These are phyloP conservation scores for Boloria selene DNA, from an alignment of 2,888 invertebrate genomes.

Conservation along the genomic window DNA sequence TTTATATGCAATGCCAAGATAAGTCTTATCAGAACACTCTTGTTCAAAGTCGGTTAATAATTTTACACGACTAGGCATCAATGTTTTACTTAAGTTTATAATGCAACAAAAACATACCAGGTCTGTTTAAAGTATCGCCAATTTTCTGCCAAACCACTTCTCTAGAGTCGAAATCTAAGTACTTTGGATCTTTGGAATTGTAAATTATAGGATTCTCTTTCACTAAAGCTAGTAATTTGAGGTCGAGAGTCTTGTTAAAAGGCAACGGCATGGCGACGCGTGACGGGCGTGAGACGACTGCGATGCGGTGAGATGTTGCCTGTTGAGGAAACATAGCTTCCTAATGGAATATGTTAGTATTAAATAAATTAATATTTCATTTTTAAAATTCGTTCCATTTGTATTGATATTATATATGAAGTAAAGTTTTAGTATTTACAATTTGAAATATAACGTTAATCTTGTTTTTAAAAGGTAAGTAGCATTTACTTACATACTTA, in stretches of 20 bases:
- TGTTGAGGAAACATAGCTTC: not conserved
- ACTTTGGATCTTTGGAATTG: slow-evolving; percentile 62
- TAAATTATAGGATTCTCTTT: slow-evolving; percentile 63
- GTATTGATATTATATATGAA: too few relatives aligned
- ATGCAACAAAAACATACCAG: slow-evolving; percentile 49
- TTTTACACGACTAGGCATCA: too few relatives aligned
- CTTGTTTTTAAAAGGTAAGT: too few relatives aligned
- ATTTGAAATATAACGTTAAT: too few relatives aligned
- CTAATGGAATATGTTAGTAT: not conserved
- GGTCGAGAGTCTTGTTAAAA: slow-evolving; percentile 61
- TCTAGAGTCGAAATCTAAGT: slow-evolving; percentile 60
- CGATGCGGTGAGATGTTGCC: slow-evolving; percentile 34
- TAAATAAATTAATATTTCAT: too few relatives aligned
- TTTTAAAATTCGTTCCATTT: too few relatives aligned
- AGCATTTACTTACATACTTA: too few relatives aligned
- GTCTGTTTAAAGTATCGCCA: slow-evolving; percentile 61
- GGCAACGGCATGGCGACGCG: slow-evolving; percentile 60
- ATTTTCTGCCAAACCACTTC: slow-evolving; percentile 74
- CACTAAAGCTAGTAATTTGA: slow-evolving; percentile 61
- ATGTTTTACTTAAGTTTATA: too few relatives aligned
- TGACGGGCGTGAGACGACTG: slow-evolving; percentile 40
- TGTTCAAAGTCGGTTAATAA: too few relatives aligned
- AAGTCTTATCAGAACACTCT: too few relatives aligned
- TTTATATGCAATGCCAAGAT: too few relatives aligned
- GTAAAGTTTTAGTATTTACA: too few relatives aligned